Base-by-base conservation (phyloP, 1,140 invertebrate genomes). In the Drosophila equinoxialis region DNA sequence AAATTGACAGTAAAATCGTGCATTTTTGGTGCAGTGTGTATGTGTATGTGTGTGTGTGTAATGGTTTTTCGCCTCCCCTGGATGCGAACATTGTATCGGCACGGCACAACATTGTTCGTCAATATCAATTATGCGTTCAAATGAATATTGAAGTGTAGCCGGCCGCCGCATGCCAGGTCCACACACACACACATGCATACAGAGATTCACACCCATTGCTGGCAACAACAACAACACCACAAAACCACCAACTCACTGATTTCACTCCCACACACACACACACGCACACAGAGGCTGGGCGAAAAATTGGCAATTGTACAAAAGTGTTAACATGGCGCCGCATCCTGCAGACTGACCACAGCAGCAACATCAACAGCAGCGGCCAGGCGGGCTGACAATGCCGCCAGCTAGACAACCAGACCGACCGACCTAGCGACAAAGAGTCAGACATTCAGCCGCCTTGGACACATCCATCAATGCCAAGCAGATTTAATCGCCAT, bases 381-480 rank as follows among this genome's bases (percentile, higher is more conserved):
- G 23, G 17, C 11, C 14, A 39, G 26, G 17, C 8, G 5, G 45
- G 11, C 60, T 45, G 41, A 62, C 60, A 62, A 64, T 64, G 61
- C 48, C 42, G 59, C 33, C 42, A 64, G 48, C 62, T 37, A 54
- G 59, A 55, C 45, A 26, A 33, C 33, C 41, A 23, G 57, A 20
- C 35, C 17, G 7, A 8, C 45, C n/a, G 45, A 51, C 45, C 45
- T 3, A 17, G 13, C n/a, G 37, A 39, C 10, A 39, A 11, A 14
- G 14, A 17, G 45, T 11, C 66, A 59, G 58, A 37, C 72, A 39
- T 39, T 23, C 67, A 67, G 62, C 66, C 77, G 71, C 86, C 84
- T 87, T 81, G 80, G 77, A 83, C 87, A 81, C 87, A 90, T 90
- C 87, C 87, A 90, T 90, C 87, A 90, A 87, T 90, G 87, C 83